Evolutionary conservation across 2,797 vertebrate genomes (phyloP).

Genomic region (Vultur gryphus): DNA sequence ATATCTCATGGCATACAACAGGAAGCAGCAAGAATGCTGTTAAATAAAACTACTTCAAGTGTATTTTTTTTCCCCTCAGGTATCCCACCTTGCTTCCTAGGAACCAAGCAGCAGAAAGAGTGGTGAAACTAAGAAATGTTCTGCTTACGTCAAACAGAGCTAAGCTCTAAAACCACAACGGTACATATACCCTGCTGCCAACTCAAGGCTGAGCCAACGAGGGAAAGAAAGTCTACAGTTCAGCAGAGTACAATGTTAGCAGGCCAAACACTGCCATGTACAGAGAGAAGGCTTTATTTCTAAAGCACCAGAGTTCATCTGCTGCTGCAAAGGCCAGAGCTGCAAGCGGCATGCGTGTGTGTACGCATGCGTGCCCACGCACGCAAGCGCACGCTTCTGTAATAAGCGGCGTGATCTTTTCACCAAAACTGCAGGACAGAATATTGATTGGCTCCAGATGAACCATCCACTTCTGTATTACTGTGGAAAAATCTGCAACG

Average conservation of each 20-base stretch:
- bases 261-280: neutral
- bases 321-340: neutral
- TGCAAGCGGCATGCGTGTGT: neutral
- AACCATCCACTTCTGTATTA: neutral
- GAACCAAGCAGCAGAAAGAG: neutral
- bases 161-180: neutral
- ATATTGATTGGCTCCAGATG: neutral
- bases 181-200: slow-evolving; percentile 16
- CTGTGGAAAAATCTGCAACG: neutral
- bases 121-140: slow-evolving; percentile 53
- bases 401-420: neutral
- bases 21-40: neutral
- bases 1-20: neutral
- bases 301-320: neutral
- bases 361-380: neutral
- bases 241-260: neutral
- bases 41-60: neutral
- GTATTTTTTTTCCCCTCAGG: neutral
- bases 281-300: neutral
- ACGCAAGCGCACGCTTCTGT: neutral
- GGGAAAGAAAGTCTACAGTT: neutral
- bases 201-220: neutral
- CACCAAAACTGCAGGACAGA: neutral
- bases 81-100: neutral
- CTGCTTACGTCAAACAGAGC: slow-evolving; percentile 31